A percentile compares a stretch with the other conserved stretches of the same genome.
Evolutionary conservation across 2,113 vertebrate species (phyloP).

Genomic region (Cygnus buccinator): DNA sequence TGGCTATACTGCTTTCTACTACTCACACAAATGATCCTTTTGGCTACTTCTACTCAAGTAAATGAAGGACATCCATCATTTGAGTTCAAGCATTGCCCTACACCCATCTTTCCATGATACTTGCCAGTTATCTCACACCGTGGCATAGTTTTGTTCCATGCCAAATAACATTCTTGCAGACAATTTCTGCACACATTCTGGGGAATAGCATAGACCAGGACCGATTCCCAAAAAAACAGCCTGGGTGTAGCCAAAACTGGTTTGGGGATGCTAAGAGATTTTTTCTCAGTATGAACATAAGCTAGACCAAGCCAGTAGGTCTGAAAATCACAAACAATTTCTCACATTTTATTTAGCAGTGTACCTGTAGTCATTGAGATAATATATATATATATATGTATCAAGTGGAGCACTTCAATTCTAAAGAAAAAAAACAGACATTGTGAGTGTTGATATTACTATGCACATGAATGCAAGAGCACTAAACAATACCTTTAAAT

Average conservation of each 20-base stretch:
- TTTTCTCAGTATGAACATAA: neutral
- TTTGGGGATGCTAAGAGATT: neutral
- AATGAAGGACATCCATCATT: neutral
- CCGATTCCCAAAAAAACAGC: neutral
- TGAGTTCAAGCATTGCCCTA: neutral
- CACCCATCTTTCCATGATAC: neutral
- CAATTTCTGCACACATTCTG: neutral
- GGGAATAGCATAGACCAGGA: neutral
- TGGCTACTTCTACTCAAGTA: neutral
- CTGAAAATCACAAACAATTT: neutral
- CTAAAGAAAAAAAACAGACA: neutral
- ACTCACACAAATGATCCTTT: neutral
- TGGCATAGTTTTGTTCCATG: neutral
- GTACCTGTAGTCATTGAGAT: neutral
- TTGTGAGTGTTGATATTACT: neutral
- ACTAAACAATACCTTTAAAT: neutral
- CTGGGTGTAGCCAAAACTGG: accelerated
- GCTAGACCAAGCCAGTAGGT: neutral
- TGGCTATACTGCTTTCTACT: neutral
- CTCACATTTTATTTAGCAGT: neutral
- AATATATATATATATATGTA: too few relatives aligned
- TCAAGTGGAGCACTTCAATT: neutral
- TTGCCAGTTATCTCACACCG: neutral
- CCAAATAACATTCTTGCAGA: neutral
- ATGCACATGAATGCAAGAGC: neutral